These are phyloP conservation scores for Neocrepidodera transversa DNA, from an alignment of 2,888 invertebrate genomes.

Conservation along the genomic window DNA sequence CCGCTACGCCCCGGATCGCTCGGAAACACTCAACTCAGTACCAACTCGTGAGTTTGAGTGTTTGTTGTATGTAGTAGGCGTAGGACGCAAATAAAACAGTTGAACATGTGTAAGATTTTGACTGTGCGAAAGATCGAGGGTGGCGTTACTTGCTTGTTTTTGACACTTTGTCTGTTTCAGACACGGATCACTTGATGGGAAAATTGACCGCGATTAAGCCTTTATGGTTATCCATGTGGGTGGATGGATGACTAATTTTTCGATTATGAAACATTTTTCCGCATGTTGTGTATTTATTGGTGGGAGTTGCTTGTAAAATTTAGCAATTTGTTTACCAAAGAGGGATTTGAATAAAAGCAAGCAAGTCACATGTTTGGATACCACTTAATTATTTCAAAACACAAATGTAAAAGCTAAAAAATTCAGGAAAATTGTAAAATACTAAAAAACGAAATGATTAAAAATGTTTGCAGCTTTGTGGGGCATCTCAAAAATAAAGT, in stretches of 20 bases:
- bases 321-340: too few species aligned
- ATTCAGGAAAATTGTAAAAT: too few species aligned
- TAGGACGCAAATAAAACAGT: slow-evolving; percentile 26
- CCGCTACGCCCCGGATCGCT: background rate
- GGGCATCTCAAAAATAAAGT: too few species aligned
- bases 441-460: too few species aligned
- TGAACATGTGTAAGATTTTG: slow-evolving; percentile 40
- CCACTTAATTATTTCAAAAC: too few species aligned
- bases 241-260: slow-evolving; percentile 29
- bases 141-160: slow-evolving; percentile 29
- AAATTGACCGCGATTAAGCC: slow-evolving; percentile 31
- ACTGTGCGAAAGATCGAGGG: slow-evolving; percentile 40
- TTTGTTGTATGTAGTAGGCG: slow-evolving; percentile 21
- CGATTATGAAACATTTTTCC: slow-evolving; percentile 18
- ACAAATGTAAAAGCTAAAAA: too few species aligned
- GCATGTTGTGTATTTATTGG: too few species aligned
- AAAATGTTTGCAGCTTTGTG: too few species aligned
- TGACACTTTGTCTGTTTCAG: slow-evolving; percentile 30
- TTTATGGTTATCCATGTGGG: slow-evolving; percentile 18
- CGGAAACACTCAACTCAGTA: slow-evolving; percentile 28
- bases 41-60: slow-evolving; percentile 16
- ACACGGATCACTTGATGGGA: slow-evolving; percentile 30
- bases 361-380: too few species aligned
- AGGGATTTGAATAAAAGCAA: too few species aligned
- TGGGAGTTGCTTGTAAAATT: background rate